Base-by-base conservation (phyloP, 2,888 invertebrate genomes). In the Drosophila picticornis region DNA sequence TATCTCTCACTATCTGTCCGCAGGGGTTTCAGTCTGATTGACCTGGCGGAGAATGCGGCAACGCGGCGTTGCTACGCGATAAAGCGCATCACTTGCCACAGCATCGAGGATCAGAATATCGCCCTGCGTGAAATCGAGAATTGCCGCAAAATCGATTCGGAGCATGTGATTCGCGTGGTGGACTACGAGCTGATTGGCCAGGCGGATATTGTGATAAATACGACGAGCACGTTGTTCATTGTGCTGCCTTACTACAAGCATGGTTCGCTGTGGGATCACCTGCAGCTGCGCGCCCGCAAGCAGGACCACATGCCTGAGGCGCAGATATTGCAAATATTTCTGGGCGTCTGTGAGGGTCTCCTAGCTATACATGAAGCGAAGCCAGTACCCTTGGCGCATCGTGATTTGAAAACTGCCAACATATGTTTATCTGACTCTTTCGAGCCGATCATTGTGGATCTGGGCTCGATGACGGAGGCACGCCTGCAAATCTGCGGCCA, bases 371-470 rank as follows among this genome's bases (percentile, higher is more conserved):
- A 97, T 90, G 95, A 95, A 84, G 94, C 95, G 31, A 95, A 95
- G 88, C 97, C 97, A 0, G 94, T 95, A 68, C 95, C 97, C 27
- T 94, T 97, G 80, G 97, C 97, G 46, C 97, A 97, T 91, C 95
- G 98, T 87, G 98, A 98, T 93, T 92, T 98, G 46, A 98, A 98
- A 93, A 97, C 97, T 61, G 96, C 96, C 22, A 98, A 98, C 93
- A 95, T 98, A 77, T 95, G 98, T 84, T 92, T 97, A 32, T 95
- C 95, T 27, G 96, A 96, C 88, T 95, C 95, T 61, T 94, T 95
- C 90, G 95, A 94, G 59, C 96, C 97, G 1, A 94, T 97, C 60
- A 94, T 98, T 74, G 97, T 97, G 95, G 98, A 98, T 93, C 94
- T 98, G 83, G 96, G 96, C n/a, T 96, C 96, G 1, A 95, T 95